Base-by-base conservation (phyloP, 2,113 vertebrate species). In the Sterrhoptilus dennistouni region DNA sequence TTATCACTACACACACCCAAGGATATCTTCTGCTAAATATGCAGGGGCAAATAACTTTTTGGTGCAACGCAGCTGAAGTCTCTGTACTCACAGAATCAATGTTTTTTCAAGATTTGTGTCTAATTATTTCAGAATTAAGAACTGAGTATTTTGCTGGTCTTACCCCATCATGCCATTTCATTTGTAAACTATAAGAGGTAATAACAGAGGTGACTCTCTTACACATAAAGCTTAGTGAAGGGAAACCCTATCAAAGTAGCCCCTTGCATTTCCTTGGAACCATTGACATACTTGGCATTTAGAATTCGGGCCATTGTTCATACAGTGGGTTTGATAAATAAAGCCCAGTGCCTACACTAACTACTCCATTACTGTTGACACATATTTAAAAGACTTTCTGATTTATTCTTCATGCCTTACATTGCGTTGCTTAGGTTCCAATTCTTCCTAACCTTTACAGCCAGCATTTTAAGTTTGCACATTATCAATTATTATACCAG, bases 51-150 rank as follows among this genome's bases (percentile, higher is more conserved):
- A 77, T 63, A 83, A 36, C 64, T 93, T 85, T 66, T 61, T 74
- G 21, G 9, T 68, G 24, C 40, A 82, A 57, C 50, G 36, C 20
- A 28, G 28, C n/a, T 85, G 65, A 84, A 82, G 54, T 12, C 24
- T 85, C 47, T 75, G 36, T 52, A 40, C 47, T 68, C 42, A 82
- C 2, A 0, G 22, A 87, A 71, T 35, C 28, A 84, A 20, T 36
- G 19, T 5, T 42, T 69, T 85, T 88, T 53, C 36, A 64, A 83
- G 31, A 80, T 77, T 76, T 61, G 19, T 89, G 42, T 66, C 40
- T 72, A 78, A 87, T 84, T 95, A 76, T 78, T 90, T 56, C 49
- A 91, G 65, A 95, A 92, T 49, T 79, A 82, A 85, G 76, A 93
- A 82, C 22, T 25, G 38, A 69, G 71, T 74, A 89, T 91, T 90